Conservation (phyloP, 2,888 invertebrate genomes). For the Synergus japonicus region DNA sequence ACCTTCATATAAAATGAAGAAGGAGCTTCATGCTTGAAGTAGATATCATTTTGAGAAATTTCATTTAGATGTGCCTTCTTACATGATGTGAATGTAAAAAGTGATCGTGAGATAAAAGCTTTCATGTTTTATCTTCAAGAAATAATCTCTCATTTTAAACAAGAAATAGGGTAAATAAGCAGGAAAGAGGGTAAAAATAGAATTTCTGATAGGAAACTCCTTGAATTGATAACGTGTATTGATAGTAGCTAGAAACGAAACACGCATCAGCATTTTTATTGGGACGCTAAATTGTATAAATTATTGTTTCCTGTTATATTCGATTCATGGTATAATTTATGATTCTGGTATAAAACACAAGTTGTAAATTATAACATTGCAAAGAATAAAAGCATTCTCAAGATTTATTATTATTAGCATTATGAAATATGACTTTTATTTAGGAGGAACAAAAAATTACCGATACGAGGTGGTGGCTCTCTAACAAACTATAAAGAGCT, state of each 20-base stretch:
- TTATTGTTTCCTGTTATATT: not conserved
- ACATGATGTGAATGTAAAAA: too few relatives aligned
- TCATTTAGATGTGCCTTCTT: not conserved
- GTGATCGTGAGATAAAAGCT: not conserved
- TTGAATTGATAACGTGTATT: too few relatives aligned
- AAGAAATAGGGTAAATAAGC: too few relatives aligned
- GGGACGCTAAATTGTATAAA: not conserved
- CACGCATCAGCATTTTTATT: not conserved
- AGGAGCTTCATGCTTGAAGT: not conserved
- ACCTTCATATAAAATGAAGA: not conserved
- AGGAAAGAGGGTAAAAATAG: not conserved
- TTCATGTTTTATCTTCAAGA: not conserved
- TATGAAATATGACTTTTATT: constrained; percentile 6
- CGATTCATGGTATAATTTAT: not conserved
- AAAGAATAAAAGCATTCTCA: not conserved
- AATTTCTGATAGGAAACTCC: not conserved
- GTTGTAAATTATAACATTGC: not conserved
- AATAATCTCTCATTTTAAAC: not conserved
- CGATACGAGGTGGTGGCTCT: not conserved
- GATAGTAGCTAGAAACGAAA: not conserved
- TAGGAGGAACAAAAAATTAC: not conserved
- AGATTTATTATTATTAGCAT: not conserved
- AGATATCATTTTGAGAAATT: not conserved
- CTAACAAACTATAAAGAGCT: not conserved
- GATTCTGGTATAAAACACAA: not conserved